These are phyloP conservation scores for Benitochromis conjunctus DNA, from an alignment of 2,113 vertebrate species.

Conservation along the genomic window DNA sequence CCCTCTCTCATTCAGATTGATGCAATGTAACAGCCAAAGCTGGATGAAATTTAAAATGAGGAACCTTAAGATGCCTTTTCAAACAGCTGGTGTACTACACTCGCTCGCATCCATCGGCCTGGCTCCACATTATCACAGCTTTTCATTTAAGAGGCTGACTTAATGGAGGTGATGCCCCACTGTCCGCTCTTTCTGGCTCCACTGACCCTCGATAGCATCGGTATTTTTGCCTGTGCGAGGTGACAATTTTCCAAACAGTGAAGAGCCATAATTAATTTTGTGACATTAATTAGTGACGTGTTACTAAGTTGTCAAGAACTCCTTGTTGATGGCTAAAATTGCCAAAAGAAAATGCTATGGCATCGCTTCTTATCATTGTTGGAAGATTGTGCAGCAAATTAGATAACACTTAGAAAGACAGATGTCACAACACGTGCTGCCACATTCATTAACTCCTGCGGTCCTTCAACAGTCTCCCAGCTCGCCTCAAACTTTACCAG, in stretches of 20 bases:
- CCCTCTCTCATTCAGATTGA: not conserved
- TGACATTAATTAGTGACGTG: not conserved
- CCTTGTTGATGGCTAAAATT: not conserved
- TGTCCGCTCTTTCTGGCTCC: not conserved
- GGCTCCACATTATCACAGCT: not conserved
- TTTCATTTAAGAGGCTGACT: not conserved
- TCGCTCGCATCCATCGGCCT: not conserved
- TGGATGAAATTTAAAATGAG: not conserved
- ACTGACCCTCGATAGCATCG: slow-evolving; percentile 2
- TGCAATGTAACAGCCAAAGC: not conserved
- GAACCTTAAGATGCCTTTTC: not conserved
- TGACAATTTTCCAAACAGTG: not conserved
- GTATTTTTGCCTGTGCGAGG: not conserved
- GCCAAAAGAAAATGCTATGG: slow-evolving; percentile 2
- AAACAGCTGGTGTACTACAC: not conserved
- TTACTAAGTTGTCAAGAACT: slow-evolving; percentile 55
- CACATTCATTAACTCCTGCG: slow-evolving; percentile 65
- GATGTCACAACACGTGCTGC: slow-evolving; percentile 80
- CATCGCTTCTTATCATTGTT: slow-evolving; percentile 76
- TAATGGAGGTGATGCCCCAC: not conserved
- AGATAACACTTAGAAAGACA: slow-evolving; percentile 79
- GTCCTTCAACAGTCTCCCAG: slow-evolving; percentile 62
- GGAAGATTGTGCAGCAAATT: slow-evolving; percentile 76
- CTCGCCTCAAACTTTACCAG: slow-evolving; percentile 69
- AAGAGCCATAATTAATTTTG: not conserved